Evolutionary conservation across 2,797 vertebrate genomes (phyloP), one percentile per base, ranked within the genome.

Genomic region (Monodelphis domestica): DNA sequence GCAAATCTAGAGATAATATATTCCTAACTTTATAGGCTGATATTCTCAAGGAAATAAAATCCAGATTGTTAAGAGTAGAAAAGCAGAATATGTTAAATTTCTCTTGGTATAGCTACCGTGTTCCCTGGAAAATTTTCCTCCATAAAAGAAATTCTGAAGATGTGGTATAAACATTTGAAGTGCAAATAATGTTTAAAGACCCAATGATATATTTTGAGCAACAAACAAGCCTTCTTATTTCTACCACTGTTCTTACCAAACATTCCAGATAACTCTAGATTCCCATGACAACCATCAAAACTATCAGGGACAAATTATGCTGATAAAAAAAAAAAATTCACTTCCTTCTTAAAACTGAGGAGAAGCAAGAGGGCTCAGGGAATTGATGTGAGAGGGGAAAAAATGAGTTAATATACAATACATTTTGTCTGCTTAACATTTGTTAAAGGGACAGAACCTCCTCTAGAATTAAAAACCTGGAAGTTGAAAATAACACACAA

Each of bases 31-130:
- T 24, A 70, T 21, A 70, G 63, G 6, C 14, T n/a, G 14, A 63
- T 63, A 63, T 63, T 63, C 30, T 33, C 59, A 87, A 54, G 26
- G 94, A 96, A 95, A 56, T n/a, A 88, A 30, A 38, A 45, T n/a
- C 53, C 53, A 89, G 87, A 6, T 53, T 6, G 38, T 91, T 54
- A 54, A 94, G 26, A 55, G 91, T 26, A 12, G 54, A 54, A 93
- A 89, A 53, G 52, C 56, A 94, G 26, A 70, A 88, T 54, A 54
- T 63, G 14, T 95, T 51, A n/a, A 59, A 84, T 84, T 57, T 88
- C 88, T 90, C 88, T 88, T 52, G 92, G 29, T 38, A n/a, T 84
- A 24, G 63, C 89, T 54, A 90, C 5, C 53, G 70, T 53, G 59
- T 45, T 88, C 96, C 87, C 33, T 89, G 26, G 87, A 11, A 87